Evolutionary conservation across 1,140 invertebrate species (phyloP), one percentile per base, ranked within the genome.

Genomic region (Macrobrachium rosenbergii): DNA sequence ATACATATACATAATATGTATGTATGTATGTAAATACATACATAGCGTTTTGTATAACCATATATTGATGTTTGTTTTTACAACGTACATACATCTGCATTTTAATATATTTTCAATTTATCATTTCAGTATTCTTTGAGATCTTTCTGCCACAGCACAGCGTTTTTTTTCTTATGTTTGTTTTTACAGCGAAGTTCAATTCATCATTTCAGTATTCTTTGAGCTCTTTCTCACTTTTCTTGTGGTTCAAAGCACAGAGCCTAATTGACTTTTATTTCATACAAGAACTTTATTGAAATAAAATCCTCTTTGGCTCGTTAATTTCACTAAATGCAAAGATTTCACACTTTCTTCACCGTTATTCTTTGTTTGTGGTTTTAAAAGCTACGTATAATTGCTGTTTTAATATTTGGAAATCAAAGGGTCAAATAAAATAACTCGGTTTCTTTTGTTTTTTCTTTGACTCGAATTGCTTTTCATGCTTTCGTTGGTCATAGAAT

Each of bases 1-100:
- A 73, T 37, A 37, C 37, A 73, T 73, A 73, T 73, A 73, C 7
- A 73, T 73, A 5, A 73, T 73, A 73, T 73, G 7, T 73, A 73
- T 73, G 7, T 73, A 73, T 73, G 7, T 73, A 73, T 73, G 7
- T 73, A 73, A 3, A 73, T 73, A 73, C 7, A 73, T 73, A 73
- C 7, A 28, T 73, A 73, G 8, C n/a, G n/a, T n/a, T 75, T 19
- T 75, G 37, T 75, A 75, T 75, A 75, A 37, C 17, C 19, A 75
- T 75, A 45, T 75, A 75, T 75, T 37, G 23, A 45, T 75, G 45
- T 75, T 19, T 75, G 69, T 28, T n/a, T n/a, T n/a, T n/a, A n/a
- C n/a, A n/a, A n/a, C n/a, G n/a, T n/a, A n/a, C n/a, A n/a, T n/a
- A n/a, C 17, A n/a, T 28, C 69, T n/a, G 17, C 5, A 73, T 12